A percentile compares a stretch with the other conserved stretches of the same genome.
Conservation (phyloP, 1,140 invertebrate species). For the Eulimnadia texana region DNA sequence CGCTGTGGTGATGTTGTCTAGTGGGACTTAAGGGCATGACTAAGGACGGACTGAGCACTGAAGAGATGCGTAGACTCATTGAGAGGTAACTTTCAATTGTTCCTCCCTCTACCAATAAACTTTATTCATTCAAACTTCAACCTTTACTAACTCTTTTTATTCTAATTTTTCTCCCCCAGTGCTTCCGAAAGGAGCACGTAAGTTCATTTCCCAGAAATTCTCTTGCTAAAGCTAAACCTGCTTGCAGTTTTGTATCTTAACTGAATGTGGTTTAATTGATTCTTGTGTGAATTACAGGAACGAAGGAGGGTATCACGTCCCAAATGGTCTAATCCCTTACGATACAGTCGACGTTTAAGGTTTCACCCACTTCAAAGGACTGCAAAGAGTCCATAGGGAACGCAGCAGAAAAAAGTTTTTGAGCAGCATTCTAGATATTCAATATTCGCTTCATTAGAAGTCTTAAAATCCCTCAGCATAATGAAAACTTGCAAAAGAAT, state of each 20-base stretch:
- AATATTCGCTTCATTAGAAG: too few relatives aligned
- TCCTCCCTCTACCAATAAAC: background rate
- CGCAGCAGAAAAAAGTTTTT: too few relatives aligned
- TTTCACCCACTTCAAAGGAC: too few relatives aligned
- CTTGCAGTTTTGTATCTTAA: background rate
- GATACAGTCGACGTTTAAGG: conserved; percentile 16
- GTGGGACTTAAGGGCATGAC: conserved; percentile 14
- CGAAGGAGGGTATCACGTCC: conserved; percentile 17
- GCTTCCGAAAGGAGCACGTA: conserved; percentile 5
- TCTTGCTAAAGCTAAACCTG: conserved; percentile 1
- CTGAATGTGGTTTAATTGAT: conserved; percentile 2
- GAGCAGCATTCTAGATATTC: too few relatives aligned
- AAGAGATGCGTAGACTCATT: conserved; percentile 89
- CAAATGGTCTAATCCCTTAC: conserved; percentile 18
- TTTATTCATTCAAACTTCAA: background rate
- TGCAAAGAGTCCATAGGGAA: too few relatives aligned
- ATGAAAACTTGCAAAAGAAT: too few relatives aligned
- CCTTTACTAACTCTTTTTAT: conserved; percentile 1
- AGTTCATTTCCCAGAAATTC: background rate
- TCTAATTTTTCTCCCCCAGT: background rate
- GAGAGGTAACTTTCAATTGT: conserved; percentile 56
- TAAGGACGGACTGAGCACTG: conserved; percentile 59
- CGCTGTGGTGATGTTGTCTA: background rate
- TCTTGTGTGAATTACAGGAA: conserved; percentile 10
- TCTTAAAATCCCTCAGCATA: too few relatives aligned